phyloP scores from a whole-genome alignment of 2,888 invertebrate species.

The Cheilosia grossa region DNA sequence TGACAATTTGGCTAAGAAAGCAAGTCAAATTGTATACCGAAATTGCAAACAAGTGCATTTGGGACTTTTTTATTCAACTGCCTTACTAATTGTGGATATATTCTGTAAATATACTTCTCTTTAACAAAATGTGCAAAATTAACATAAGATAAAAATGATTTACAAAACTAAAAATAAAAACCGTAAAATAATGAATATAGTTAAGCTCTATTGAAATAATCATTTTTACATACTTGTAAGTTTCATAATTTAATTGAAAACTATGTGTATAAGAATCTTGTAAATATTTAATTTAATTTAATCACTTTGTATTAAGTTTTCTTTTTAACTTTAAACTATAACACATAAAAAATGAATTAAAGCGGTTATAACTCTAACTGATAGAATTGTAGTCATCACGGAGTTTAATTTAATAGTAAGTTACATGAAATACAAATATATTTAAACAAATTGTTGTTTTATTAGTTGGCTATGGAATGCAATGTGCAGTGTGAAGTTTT shows the following conservation, averaged over 20 bases:
- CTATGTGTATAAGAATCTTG: conserved; percentile 41
- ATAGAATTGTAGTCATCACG: conserved; percentile 64
- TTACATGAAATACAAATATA: conserved; percentile 48
- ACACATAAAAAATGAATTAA: conserved; percentile 29
- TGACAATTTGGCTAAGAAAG: background rate
- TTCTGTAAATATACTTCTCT: conserved; percentile 57
- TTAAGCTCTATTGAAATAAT: conserved; percentile 17
- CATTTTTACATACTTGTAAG: conserved; percentile 33
- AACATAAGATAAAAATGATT: conserved; percentile 24
- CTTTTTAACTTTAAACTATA: conserved; percentile 44
- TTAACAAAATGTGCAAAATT: conserved; percentile 63
- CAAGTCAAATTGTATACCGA: conserved; percentile 5
- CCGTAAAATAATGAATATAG: conserved; percentile 6
- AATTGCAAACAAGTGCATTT: conserved; percentile 1
- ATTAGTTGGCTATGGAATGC: background rate
- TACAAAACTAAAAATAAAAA: conserved; percentile 11
- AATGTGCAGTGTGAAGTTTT: too few relatives aligned
- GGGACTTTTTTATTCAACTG: conserved; percentile 45
- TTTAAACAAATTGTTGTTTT: conserved; percentile 25
- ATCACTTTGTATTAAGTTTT: conserved; percentile 46
- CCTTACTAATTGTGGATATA: conserved; percentile 73
- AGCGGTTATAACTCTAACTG: conserved; percentile 54
- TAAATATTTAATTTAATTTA: conserved; percentile 64
- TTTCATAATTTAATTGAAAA: conserved; percentile 48
- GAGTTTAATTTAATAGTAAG: conserved; percentile 45